phyloP scores from a whole-genome alignment of 2,113 vertebrate genomes.

The Rhinogobius similis region DNA sequence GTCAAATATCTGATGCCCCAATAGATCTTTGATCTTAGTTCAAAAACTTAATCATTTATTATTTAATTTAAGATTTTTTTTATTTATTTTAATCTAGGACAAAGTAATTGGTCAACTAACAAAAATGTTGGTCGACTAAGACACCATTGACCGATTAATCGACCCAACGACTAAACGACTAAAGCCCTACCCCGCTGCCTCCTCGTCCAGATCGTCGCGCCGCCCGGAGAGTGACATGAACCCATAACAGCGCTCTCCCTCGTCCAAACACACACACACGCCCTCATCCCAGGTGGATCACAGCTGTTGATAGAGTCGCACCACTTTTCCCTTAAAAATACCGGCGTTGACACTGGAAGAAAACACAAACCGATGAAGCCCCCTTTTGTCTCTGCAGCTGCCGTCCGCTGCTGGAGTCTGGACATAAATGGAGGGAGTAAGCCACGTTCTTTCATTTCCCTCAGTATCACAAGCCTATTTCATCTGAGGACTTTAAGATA shows the following conservation, averaged over 20 bases:
- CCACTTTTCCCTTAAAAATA: conserved; percentile 68
- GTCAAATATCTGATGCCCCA: too few relatives aligned
- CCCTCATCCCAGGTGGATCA: conserved; percentile 70
- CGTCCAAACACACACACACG: conserved; percentile 47
- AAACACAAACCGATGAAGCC: conserved; percentile 67
- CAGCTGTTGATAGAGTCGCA: conserved; percentile 72
- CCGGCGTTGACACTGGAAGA: conserved; percentile 50
- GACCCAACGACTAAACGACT: too few relatives aligned
- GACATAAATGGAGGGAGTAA: conserved; percentile 47
- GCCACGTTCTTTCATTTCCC: conserved; percentile 16
- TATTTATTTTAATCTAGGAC: too few relatives aligned
- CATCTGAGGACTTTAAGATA: too few relatives aligned
- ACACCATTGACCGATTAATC: too few relatives aligned
- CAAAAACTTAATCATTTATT: too few relatives aligned
- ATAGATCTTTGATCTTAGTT: too few relatives aligned
- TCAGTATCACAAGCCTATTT: conserved; percentile 27
- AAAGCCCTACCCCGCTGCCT: too few relatives aligned
- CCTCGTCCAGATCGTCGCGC: conserved; percentile 34
- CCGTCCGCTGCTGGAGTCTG: conserved; percentile 19
- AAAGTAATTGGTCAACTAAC: too few relatives aligned
- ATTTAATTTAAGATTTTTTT: too few relatives aligned
- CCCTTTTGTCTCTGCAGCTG: conserved; percentile 43
- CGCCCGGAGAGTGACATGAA: conserved; percentile 68
- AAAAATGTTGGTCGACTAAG: too few relatives aligned
- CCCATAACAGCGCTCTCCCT: conserved; percentile 64